phyloP scores from a whole-genome alignment of 2,888 invertebrate genomes.

The Tachystola acroxantha region DNA sequence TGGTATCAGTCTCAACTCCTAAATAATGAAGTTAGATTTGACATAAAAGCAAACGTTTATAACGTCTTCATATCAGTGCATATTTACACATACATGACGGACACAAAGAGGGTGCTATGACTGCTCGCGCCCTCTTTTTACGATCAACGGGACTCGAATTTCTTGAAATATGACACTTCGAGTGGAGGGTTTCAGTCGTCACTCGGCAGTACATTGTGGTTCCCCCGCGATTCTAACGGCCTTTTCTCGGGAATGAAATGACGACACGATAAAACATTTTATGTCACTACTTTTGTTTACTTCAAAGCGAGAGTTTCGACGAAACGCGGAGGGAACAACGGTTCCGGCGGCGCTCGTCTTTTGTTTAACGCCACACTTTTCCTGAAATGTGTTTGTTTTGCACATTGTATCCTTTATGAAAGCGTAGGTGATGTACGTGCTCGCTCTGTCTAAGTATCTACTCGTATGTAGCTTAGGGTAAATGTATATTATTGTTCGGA shows the following conservation, averaged over 20 bases:
- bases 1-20: too few relatives aligned
- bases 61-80: background rate
- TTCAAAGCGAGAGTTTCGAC: constrained; percentile 41
- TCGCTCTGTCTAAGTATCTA: too few relatives aligned
- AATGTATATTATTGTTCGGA: too few relatives aligned
- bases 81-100: constrained; percentile 13
- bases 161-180: constrained; percentile 65
- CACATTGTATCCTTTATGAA: constrained; percentile 13
- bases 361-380: constrained; percentile 34
- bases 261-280: constrained; percentile 60
- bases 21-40: too few relatives aligned
- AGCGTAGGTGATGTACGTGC: constrained; percentile 4
- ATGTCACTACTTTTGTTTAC: constrained; percentile 60
- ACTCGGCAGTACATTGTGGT: constrained; percentile 26
- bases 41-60: too few relatives aligned
- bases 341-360: constrained; percentile 23
- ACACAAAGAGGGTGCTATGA: constrained; percentile 23
- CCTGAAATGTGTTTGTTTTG: constrained; percentile 22
- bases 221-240: constrained; percentile 17
- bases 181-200: constrained; percentile 31
- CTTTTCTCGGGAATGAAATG: constrained; percentile 28
- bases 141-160: constrained; percentile 42
- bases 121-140: constrained; percentile 47
- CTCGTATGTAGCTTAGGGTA: too few relatives aligned
- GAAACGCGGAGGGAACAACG: constrained; percentile 33